Evolutionary conservation across 2,888 invertebrate species (phyloP), one percentile per base, ranked within the genome.

Genomic region (Thymelicus acteon): DNA sequence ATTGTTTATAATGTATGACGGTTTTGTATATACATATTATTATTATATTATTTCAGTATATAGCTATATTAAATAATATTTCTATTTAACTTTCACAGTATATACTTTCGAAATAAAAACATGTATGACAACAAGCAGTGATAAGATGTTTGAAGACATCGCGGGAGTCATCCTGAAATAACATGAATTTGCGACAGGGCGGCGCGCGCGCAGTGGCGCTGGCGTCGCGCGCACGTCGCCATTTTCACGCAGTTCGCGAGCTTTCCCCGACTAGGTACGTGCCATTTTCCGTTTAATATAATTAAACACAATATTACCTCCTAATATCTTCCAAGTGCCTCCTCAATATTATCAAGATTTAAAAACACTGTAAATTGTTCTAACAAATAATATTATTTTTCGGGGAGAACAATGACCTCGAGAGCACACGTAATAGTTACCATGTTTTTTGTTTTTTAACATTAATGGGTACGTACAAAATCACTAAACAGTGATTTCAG

Each of bases 121-220:
- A 66, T 39, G 52, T 44, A 64, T 48, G 37, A 60, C 40, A 64
- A 71, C 52, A 61, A 71, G 37, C 48, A 48, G 48, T 69, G 52
- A 62, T 69, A 61, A 75, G 72, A 75, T 74, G 77, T 80, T 80
- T 78, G 79, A 91, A 92, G 91, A 89, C 92, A 86, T 86, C 91
- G 92, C 93, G 93, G 93, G 93, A 93, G 93, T 88, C 88, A 89
- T 93, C 93, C 93, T 93, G 93, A 93, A 93, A 93, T 93, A 93
- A 93, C 92, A 89, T 86, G 85, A 86, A 89, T 90, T 89, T 89
- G 90, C 90, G 90, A 76, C 77, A 76, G 75, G 71, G 75, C 75
- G 77, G 75, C 77, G 85, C 83, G 87, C 76, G 90, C 89, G 91
- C 91, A 82, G 88, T 84, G 90, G 88, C 85, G 86, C 90, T 82